Base-by-base conservation (phyloP, 2,113 vertebrate species). In the Egretta garzetta region DNA sequence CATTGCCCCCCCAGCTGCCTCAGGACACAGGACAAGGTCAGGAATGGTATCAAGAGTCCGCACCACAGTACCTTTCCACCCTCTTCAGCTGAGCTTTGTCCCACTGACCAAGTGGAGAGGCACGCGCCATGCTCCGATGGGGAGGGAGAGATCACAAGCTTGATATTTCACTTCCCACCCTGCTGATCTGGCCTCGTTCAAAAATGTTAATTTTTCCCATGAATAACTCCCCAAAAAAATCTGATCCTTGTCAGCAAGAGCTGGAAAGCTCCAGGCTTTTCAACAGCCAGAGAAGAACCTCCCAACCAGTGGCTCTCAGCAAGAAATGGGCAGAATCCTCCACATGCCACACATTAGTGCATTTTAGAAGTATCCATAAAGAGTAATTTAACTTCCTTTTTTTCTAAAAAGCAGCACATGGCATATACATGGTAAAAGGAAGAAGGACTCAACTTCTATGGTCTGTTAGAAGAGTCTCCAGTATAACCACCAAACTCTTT, bases 401-500 rank as follows among this genome's bases (percentile, higher is more conserved):
- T 63, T 62, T 71, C 45, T 70, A 52, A 96, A 87, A 83, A 56
- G 22, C 28, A 63, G 13, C 4, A 8, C 32, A 77, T 50, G 28
- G 45, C 39, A 91, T 41, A 86, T 39, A 7, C 86, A 90, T 55
- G 41, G 83, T 94, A 88, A 77, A 66, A 97, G 67, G 72, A 91
- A 55, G 52, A 59, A 80, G 32, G 21, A 56, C 58, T 75, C 52
- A 80, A 82, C 72, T 49, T 72, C 58, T 30, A 64, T 77, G 97
- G 85, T 84, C 90, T 90, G 72, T 84, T 88, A 55, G 73, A 93
- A 93, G 72, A 80, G 45, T 7, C 88, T 95, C 90, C 92, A 80
- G 4, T 12, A 88, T 56, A 86, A 98, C 96, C 97, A 97, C 97
- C 96, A 58, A 85, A 91, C 58, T 68, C 77, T 93, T 85, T 70